Base-by-base conservation (phyloP, 2,797 vertebrate genomes). In the Myotis daubentonii region DNA sequence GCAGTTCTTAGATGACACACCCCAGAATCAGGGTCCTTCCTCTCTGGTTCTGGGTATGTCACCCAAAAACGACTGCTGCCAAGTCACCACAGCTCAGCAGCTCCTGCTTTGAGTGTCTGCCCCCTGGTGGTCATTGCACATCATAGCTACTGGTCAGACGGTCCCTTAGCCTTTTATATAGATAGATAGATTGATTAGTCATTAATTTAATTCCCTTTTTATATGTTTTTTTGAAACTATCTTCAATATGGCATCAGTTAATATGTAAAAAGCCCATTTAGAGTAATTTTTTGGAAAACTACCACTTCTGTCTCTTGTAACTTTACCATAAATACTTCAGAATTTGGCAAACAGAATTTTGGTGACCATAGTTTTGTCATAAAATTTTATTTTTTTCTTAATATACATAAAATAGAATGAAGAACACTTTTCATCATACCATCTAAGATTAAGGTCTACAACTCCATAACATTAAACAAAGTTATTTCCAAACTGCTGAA, bases 261-360 rank as follows among this genome's bases (percentile, higher is more conserved):
- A 75, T 70, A 74, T 28, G 33, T 33, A 84, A 91, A 15, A 78
- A 57, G 3, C 28, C 12, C 57, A 7, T 25, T 68, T 25, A 80
- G 76, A 96, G 88, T 85, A 87, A 25, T 74, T 12, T 88, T 90
- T 79, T 89, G 96, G 38, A 53, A 92, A 90, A 90, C n/a, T 28
- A 65, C 53, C 33, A 71, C 28, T 47, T 83, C 15, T 15, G 22
- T 30, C 5, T 87, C 19, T 23, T 87, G 0, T 80, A 87, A 36
- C 23, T 79, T 96, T 22, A 70, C 36, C 12, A 12, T 95, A 87
- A 84, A 72, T 91, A 68, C 75, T 93, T 94, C 47, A 93, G 80
- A 94, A 93, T 93, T 91, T 84, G 47, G 22, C 41, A 90, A 79
- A 57, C 23, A 78, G n/a, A 89, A 78, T 83, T 65, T 78, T 38